Conservation (phyloP, 2,113 vertebrate genomes). For the Herpetotheres cachinnans region DNA sequence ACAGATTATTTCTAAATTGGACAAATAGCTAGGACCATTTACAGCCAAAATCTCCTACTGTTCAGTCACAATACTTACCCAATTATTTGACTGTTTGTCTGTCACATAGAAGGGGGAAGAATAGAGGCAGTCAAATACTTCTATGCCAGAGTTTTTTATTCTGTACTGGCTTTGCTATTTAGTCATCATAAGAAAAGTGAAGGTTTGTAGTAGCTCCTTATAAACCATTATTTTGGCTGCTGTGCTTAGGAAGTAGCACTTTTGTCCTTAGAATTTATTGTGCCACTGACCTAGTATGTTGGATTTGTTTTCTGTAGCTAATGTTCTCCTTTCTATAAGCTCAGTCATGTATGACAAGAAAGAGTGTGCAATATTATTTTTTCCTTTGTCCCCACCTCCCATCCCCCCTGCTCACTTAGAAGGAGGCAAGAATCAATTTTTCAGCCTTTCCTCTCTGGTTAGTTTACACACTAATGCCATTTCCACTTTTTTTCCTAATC, state of each 20-base stretch:
- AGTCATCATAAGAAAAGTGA: neutral
- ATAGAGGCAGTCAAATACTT: neutral
- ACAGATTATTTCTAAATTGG: neutral
- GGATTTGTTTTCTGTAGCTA: neutral
- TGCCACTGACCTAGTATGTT: neutral
- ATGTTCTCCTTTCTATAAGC: neutral
- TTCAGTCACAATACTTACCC: neutral
- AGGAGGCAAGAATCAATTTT: neutral
- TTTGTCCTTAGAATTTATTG: neutral
- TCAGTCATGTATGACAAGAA: neutral
- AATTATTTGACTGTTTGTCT: neutral
- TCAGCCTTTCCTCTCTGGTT: neutral
- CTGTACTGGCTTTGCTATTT: neutral
- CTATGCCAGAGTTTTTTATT: neutral
- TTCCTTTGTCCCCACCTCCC: fast-evolving
- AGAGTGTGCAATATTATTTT: neutral
- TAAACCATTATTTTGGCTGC: neutral
- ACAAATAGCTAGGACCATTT: neutral
- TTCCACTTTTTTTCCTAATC: neutral
- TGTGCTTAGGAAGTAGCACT: neutral
- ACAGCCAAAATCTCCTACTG: neutral
- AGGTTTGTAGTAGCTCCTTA: neutral
- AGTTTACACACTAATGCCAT: neutral
- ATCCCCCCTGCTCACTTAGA: neutral
- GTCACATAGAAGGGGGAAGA: neutral